These are phyloP conservation scores for Papilio machaon DNA, from an alignment of 1,140 invertebrate genomes.

Conservation along the genomic window DNA sequence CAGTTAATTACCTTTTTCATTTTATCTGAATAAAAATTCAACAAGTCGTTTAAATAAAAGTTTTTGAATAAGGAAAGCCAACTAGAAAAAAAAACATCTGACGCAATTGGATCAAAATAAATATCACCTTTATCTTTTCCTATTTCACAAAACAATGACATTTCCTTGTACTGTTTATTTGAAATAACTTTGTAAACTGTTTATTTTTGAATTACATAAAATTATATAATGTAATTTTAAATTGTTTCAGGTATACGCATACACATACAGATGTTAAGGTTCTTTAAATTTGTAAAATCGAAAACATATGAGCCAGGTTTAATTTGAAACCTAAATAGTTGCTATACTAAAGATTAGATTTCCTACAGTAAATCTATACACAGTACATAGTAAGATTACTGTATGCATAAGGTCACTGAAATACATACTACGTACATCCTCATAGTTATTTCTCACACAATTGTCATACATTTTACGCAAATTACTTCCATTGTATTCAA, in stretches of 20 bases:
- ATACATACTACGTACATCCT: neutral
- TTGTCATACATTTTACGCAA: neutral
- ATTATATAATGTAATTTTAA: neutral
- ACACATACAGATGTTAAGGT: too few species aligned
- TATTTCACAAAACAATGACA: too few species aligned
- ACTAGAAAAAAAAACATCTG: neutral
- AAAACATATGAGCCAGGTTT: too few species aligned
- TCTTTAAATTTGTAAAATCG: too few species aligned
- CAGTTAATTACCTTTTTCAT: neutral
- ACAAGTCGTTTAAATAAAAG: neutral
- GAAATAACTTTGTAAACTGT: neutral
- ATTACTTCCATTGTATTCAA: neutral
- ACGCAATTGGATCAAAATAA: neutral
- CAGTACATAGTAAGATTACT: too few species aligned
- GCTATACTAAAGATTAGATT: too few species aligned
- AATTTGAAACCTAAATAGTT: too few species aligned
- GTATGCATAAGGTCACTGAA: too few species aligned
- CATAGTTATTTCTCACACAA: neutral
- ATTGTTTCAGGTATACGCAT: neutral
- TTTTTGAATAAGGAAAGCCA: neutral
- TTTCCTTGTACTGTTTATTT: too few species aligned
- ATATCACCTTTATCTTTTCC: neutral
- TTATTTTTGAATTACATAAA: neutral
- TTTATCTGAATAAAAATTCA: neutral
- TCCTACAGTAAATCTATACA: too few species aligned